Conservation (phyloP, 2,797 vertebrate genomes). For the Falco peregrinus region DNA sequence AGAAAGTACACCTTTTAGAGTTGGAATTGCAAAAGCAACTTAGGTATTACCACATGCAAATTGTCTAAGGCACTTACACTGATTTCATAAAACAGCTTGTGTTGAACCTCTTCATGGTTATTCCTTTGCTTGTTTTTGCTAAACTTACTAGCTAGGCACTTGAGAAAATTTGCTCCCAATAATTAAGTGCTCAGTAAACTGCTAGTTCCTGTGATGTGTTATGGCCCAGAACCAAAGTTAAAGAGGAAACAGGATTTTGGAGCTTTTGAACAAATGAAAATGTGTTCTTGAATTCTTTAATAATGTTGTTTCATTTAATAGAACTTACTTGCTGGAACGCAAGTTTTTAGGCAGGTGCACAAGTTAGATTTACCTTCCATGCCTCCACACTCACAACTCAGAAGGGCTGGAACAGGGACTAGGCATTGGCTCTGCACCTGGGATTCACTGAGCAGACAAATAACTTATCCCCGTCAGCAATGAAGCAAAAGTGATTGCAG, state of each 20-base stretch:
- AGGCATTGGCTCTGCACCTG: background rate
- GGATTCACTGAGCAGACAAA: background rate
- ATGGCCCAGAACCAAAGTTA: background rate
- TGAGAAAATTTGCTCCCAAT: background rate
- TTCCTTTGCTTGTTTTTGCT: background rate
- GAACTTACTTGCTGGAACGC: background rate
- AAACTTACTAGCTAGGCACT: background rate
- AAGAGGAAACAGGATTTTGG: background rate
- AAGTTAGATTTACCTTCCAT: background rate
- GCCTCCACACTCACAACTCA: background rate
- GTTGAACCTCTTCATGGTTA: background rate
- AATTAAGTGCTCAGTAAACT: slow-evolving; percentile 10
- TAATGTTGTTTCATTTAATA: background rate
- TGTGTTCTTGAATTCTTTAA: background rate
- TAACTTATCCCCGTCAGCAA: background rate
- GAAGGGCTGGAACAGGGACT: background rate
- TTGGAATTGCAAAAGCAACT: background rate
- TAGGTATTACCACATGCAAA: background rate
- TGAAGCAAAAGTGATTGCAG: background rate
- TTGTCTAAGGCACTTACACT: background rate
- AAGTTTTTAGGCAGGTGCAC: background rate
- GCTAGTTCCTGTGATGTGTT: background rate
- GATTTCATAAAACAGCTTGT: background rate
- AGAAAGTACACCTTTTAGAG: background rate
- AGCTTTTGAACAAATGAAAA: background rate